Evolutionary conservation across 2,888 invertebrate species (phyloP).

Genomic region (Acrocyrtus sp.): DNA sequence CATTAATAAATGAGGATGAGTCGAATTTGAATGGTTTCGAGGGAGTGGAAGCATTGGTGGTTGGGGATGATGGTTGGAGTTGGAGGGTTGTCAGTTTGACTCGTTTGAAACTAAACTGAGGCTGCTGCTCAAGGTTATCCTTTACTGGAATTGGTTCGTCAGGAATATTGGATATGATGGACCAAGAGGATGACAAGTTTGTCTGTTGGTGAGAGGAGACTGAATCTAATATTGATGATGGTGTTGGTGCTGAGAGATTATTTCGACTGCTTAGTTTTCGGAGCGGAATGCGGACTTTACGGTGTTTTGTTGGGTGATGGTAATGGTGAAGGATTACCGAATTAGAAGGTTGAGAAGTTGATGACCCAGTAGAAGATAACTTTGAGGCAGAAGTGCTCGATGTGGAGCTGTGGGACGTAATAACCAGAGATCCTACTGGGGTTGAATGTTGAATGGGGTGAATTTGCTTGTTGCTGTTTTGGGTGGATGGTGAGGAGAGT

Average conservation of each 20-base stretch:
- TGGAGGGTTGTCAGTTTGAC: slow-evolving; percentile 11
- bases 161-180: slow-evolving; percentile 10
- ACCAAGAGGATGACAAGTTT: slow-evolving; percentile 15
- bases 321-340: too few relatives aligned
- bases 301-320: slow-evolving; percentile 6
- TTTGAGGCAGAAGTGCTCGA: too few relatives aligned
- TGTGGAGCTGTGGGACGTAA: too few relatives aligned
- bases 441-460: background rate
- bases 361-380: too few relatives aligned
- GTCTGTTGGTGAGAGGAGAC: background rate
- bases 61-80: too few relatives aligned
- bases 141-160: background rate
- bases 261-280: slow-evolving; percentile 22
- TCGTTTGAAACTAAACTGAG: slow-evolving; percentile 4
- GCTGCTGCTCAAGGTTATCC: background rate
- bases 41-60: too few relatives aligned
- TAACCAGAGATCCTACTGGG: too few relatives aligned
- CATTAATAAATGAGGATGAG: slow-evolving; percentile 8
- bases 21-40: slow-evolving; percentile 18
- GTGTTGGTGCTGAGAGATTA: background rate
- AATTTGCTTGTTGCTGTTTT: background rate
- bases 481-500: too few relatives aligned
- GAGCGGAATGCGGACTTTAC: slow-evolving; percentile 24
- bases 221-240: background rate
- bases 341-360: too few relatives aligned